Conservation (phyloP, 2,888 invertebrate species). For the Ophion obscuratus region DNA sequence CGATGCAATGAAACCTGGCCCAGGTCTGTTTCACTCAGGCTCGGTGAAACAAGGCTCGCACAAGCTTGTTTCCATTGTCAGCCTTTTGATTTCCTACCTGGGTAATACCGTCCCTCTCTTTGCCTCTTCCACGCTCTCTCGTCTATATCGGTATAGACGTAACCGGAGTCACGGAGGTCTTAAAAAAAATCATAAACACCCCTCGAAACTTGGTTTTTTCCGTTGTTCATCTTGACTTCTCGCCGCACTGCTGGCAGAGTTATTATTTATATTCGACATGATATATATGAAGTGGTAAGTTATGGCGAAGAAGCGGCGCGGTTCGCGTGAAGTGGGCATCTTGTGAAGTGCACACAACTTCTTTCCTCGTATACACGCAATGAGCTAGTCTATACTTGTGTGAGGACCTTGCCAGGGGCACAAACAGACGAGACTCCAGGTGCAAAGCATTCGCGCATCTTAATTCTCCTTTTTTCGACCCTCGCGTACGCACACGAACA, state of each 20-base stretch:
- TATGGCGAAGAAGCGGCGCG: constrained; percentile 26
- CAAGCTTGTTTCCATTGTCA: too few species aligned
- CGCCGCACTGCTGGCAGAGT: background rate
- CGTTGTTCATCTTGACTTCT: background rate
- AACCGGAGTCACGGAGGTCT: constrained; percentile 32
- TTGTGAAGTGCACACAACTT: constrained; percentile 16
- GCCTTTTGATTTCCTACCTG: too few species aligned
- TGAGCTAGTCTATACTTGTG: constrained; percentile 17
- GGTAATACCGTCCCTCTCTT: background rate
- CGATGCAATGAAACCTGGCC: too few species aligned
- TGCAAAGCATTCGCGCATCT: constrained; percentile 59
- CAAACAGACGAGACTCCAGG: constrained; percentile 57
- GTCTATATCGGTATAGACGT: constrained; percentile 11
- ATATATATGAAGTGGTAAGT: constrained; percentile 5
- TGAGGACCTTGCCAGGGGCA: constrained; percentile 60
- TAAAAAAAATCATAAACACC: constrained; percentile 1
- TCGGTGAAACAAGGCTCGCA: too few species aligned
- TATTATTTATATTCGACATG: constrained; percentile 39
- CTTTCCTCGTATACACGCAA: background rate
- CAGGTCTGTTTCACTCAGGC: too few species aligned
- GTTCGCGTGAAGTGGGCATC: constrained; percentile 44
- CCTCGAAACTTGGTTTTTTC: background rate
- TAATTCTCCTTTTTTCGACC: constrained; percentile 36
- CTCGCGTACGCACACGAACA: constrained; percentile 7
- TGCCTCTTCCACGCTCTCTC: background rate